phyloP scores from a whole-genome alignment of 2,888 invertebrate species.

The Lasioglossum vierecki region DNA sequence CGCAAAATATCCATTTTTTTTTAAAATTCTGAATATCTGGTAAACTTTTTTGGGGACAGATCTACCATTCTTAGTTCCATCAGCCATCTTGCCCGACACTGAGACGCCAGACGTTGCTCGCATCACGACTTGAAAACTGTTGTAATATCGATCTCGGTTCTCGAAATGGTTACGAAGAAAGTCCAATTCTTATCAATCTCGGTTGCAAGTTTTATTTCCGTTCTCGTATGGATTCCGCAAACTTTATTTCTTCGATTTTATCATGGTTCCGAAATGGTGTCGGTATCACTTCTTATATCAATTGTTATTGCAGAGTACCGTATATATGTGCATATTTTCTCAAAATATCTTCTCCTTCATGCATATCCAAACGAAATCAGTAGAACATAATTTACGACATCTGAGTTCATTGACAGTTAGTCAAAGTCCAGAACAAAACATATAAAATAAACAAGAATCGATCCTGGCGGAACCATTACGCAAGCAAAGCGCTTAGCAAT shows the following conservation, averaged over 20 bases:
- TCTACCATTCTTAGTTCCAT: conserved; percentile 9
- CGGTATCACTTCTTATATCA: neutral
- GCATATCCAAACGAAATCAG: no score
- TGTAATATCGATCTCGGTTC: neutral
- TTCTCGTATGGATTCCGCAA: neutral
- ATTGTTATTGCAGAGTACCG: neutral
- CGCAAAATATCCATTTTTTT: neutral
- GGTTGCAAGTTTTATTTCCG: neutral
- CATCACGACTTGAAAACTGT: neutral
- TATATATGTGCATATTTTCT: neutral
- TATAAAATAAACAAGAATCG: neutral
- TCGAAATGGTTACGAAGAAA: neutral
- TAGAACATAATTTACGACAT: neutral
- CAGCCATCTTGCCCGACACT: conserved; percentile 9
- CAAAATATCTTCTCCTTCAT: no score
- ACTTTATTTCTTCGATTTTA: neutral
- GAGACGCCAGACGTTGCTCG: neutral
- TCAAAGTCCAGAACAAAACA: neutral
- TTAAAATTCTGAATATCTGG: neutral
- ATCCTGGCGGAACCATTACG: neutral
- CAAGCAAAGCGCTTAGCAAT: neutral
- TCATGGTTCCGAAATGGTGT: neutral
- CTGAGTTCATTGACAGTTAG: no score
- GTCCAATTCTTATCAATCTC: neutral
- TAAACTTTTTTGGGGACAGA: neutral